Evolutionary conservation across 2,888 invertebrate species (phyloP).

Genomic region (Drosophila differens): DNA sequence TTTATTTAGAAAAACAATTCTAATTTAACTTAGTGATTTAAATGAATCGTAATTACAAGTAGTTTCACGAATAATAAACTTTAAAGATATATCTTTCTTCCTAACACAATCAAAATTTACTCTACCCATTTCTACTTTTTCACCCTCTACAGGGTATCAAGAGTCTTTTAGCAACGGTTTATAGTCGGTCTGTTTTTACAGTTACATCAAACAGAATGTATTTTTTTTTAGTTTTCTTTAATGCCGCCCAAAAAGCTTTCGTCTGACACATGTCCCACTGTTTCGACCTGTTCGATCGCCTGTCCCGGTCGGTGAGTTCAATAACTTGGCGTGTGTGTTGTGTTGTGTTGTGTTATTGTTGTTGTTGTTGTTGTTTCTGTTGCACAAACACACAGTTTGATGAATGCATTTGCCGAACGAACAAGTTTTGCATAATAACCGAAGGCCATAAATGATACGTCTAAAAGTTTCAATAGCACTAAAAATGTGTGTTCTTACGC

Average conservation of each 20-base stretch:
- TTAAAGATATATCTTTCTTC: not conserved
- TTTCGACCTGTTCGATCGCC: slow-evolving; percentile 53
- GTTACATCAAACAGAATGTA: slow-evolving; percentile 38
- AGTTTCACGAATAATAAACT: not conserved
- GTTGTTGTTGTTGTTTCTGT: not conserved
- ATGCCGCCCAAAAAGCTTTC: slow-evolving; percentile 61
- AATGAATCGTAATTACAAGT: not conserved
- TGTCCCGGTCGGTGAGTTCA: slow-evolving; percentile 71
- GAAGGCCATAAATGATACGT: slow-evolving; percentile 63
- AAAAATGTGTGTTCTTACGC: slow-evolving; percentile 43
- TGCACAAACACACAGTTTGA: slow-evolving; percentile 53
- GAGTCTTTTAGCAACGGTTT: slow-evolving; percentile 14
- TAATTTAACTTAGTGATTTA: not conserved
- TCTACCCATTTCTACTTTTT: not conserved
- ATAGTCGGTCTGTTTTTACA: slow-evolving; percentile 32
- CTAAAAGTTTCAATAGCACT: slow-evolving; percentile 54
- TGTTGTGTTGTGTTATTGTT: slow-evolving; percentile 12
- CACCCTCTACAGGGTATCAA: slow-evolving; percentile 15
- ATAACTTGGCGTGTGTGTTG: slow-evolving; percentile 59
- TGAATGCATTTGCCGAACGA: slow-evolving; percentile 71
- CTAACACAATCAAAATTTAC: too few species aligned
- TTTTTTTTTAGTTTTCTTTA: slow-evolving; percentile 29
- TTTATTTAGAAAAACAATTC: not conserved
- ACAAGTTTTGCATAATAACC: slow-evolving; percentile 81
- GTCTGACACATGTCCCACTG: slow-evolving; percentile 63